Percentiles rank a stretch among this genome's conserved stretches.
Evolutionary conservation across 2,888 invertebrate genomes (phyloP).

Genomic region (Diaphora mendica): DNA sequence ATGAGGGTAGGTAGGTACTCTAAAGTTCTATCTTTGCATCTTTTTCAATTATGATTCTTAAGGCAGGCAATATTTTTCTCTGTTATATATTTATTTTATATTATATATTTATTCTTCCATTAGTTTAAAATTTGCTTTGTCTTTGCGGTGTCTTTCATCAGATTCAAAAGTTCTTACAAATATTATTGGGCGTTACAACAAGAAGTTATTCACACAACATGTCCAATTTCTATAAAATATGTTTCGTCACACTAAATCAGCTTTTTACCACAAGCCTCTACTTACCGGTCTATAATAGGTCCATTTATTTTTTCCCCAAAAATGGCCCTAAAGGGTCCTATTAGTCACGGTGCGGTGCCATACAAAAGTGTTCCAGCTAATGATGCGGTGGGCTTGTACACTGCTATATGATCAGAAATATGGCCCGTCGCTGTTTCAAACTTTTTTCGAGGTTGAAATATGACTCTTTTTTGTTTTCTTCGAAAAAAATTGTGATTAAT

Average conservation of each 20-base stretch:
- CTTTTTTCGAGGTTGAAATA: constrained; percentile 39
- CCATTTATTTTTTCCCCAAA: constrained; percentile 74
- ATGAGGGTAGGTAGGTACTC: no score
- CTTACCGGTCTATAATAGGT: constrained; percentile 58
- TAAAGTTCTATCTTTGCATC: neutral
- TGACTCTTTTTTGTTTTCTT: constrained; percentile 37
- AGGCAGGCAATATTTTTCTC: neutral
- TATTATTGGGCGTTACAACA: constrained; percentile 24
- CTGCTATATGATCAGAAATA: constrained; percentile 51
- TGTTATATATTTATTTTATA: no score
- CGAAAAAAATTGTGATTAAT: constrained; percentile 30
- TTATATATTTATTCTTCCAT: no score
- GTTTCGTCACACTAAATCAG: constrained; percentile 58
- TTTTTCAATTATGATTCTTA: neutral
- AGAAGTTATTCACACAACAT: constrained; percentile 57
- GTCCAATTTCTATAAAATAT: constrained; percentile 63
- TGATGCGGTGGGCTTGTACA: constrained; percentile 57
- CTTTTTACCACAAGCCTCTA: constrained; percentile 65
- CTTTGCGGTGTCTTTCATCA: constrained; percentile 39
- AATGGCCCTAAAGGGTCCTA: constrained; percentile 75
- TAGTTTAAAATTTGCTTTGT: constrained; percentile 16
- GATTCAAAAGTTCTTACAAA: constrained; percentile 32
- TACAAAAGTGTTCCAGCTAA: constrained; percentile 62
- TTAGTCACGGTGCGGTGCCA: constrained; percentile 77
- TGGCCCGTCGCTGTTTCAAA: constrained; percentile 41